These are phyloP conservation scores for Dusona sp. DNA, from an alignment of 2,888 invertebrate species.

Conservation along the genomic window DNA sequence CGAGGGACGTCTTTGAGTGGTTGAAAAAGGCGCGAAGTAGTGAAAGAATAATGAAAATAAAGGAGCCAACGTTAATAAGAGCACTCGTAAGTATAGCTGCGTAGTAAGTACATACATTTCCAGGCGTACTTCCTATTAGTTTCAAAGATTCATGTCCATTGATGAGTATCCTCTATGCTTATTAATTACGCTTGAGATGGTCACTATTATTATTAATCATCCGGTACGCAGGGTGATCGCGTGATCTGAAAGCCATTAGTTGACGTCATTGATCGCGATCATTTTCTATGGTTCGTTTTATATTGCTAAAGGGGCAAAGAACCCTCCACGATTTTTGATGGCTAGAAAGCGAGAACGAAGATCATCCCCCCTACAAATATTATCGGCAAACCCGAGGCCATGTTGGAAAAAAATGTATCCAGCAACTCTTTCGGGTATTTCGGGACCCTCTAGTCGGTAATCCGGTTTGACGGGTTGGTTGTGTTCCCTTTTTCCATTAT, in stretches of 20 bases:
- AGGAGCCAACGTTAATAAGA: slow-evolving; percentile 5
- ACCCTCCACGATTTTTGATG: slow-evolving; percentile 1
- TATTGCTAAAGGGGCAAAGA: slow-evolving; percentile 24
- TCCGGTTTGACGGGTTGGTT: slow-evolving; percentile 80
- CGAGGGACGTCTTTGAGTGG: neutral
- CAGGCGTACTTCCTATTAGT: neutral
- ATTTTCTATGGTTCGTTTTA: slow-evolving; percentile 25
- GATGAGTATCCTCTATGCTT: neutral
- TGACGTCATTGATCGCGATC: slow-evolving; percentile 58
- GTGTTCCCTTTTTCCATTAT: slow-evolving; percentile 76
- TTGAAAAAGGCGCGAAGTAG: neutral
- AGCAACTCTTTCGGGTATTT: slow-evolving; percentile 73
- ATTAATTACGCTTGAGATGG: slow-evolving; percentile 10
- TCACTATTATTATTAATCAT: slow-evolving; percentile 40
- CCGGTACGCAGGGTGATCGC: slow-evolving; percentile 38
- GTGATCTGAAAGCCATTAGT: slow-evolving; percentile 38
- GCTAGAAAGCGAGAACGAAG: slow-evolving; percentile 5
- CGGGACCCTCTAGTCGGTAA: slow-evolving; percentile 69
- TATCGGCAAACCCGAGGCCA: slow-evolving; percentile 4
- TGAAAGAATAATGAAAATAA: slow-evolving; percentile 22
- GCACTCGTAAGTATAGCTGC: neutral
- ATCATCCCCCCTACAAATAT: slow-evolving; percentile 59
- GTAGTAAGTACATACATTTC: neutral
- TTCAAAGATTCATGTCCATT: slow-evolving; percentile 13
- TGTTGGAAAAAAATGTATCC: slow-evolving; percentile 27